Evolutionary conservation across 64 coral and sea anemone genomes (phyloP).

Genomic region (Astreopora myriophthalma): DNA sequence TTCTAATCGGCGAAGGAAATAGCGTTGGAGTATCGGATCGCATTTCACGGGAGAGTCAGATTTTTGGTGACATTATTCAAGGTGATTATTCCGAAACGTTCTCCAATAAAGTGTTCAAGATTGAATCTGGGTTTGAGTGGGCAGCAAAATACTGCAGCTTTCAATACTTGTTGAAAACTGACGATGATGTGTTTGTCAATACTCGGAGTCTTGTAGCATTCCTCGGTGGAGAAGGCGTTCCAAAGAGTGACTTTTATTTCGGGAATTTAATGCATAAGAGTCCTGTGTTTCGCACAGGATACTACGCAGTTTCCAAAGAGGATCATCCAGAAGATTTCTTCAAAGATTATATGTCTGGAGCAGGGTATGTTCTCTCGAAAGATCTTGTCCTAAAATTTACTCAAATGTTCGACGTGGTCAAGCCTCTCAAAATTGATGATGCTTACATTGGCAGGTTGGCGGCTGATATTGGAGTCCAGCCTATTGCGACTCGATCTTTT

Average conservation of each 20-base stretch:
- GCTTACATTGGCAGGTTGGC: conserved; percentile 9
- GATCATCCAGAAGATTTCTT: background rate
- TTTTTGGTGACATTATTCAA: conserved; percentile 71
- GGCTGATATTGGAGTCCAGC: conserved; percentile 1
- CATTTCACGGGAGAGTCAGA: conserved; percentile 47
- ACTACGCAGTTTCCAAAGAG: conserved; percentile 18
- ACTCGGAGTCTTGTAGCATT: conserved; percentile 13
- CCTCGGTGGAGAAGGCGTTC: background rate
- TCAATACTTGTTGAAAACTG: conserved; percentile 53
- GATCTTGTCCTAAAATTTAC: conserved; percentile 8
- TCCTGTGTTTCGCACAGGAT: conserved; percentile 1
- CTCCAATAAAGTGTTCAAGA: conserved; percentile 53
- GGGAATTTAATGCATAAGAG: conserved; percentile 30
- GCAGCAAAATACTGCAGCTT: conserved; percentile 61
- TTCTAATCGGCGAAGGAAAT: conserved; percentile 46
- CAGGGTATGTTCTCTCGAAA: conserved; percentile 11
- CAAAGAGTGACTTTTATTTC: conserved; percentile 21
- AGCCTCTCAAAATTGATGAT: conserved; percentile 30
- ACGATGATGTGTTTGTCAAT: conserved; percentile 64
- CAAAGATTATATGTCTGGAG: conserved; percentile 33
- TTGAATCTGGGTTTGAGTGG: conserved; percentile 66
- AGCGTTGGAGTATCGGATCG: background rate
- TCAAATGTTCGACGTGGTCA: conserved; percentile 37
- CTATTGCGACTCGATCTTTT: background rate
- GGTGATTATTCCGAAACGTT: conserved; percentile 57